Percentiles rank a stretch among this genome's conserved stretches.
phyloP scores from a whole-genome alignment of 2,888 invertebrate species.

The Patella depressa region DNA sequence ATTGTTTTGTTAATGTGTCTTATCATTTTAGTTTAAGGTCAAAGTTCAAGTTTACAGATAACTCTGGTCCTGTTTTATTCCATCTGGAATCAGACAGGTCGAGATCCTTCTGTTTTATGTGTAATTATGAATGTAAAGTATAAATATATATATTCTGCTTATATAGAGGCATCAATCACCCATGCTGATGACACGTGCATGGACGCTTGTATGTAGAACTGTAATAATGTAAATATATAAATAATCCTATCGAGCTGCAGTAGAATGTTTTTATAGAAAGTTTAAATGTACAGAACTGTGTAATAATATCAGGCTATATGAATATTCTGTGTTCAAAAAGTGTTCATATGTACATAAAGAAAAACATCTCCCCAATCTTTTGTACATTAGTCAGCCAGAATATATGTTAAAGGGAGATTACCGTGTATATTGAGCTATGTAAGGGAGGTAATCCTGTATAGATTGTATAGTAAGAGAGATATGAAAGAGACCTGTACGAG shows the following conservation, averaged over 20 bases:
- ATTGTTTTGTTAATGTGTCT: too few species aligned
- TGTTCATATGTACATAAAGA: constrained; percentile 10
- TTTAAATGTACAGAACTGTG: not conserved
- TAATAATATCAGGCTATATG: not conserved
- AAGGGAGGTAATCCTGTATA: constrained; percentile 10
- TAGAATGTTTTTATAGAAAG: not conserved
- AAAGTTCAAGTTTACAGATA: too few species aligned
- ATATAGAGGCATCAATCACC: not conserved
- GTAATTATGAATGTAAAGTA: too few species aligned
- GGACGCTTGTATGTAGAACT: not conserved
- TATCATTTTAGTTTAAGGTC: too few species aligned
- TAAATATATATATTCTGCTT: not conserved
- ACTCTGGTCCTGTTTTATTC: too few species aligned
- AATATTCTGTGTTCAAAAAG: constrained; percentile 1
- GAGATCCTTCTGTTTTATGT: too few species aligned
- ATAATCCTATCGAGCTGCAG: too few species aligned
- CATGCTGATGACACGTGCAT: not conserved
- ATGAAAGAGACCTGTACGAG: constrained; percentile 21
- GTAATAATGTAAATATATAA: not conserved
- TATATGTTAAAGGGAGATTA: not conserved
- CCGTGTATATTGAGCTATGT: constrained; percentile 3
- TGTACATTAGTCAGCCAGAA: constrained; percentile 4
- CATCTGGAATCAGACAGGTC: too few species aligned
- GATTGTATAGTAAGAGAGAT: constrained; percentile 22
- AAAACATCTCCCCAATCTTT: not conserved